phyloP scores from a whole-genome alignment of 2,113 vertebrate species.

The Pseudorhombus dupliciocellatus region DNA sequence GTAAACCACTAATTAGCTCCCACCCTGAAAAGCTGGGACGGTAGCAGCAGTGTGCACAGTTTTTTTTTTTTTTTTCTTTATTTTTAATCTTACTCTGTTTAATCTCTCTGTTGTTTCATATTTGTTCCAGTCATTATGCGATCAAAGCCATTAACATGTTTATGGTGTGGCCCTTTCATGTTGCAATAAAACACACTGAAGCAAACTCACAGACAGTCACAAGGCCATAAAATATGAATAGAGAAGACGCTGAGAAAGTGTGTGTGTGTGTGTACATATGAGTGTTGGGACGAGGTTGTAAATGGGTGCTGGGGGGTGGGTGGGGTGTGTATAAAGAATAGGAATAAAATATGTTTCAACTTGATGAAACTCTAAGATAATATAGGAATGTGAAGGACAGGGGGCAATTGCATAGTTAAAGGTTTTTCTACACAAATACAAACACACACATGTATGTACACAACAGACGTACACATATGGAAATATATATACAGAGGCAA shows the following conservation, averaged over 20 bases:
- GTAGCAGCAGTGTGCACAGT: constrained; percentile 37
- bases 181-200: constrained; percentile 68
- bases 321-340: constrained; percentile 7
- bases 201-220: constrained; percentile 49
- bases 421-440: constrained; percentile 18
- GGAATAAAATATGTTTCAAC: constrained; percentile 43
- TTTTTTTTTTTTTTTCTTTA: background rate
- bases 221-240: constrained; percentile 67
- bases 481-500: constrained; percentile 67
- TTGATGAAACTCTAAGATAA: constrained; percentile 55
- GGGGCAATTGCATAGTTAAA: constrained; percentile 37
- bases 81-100: constrained; percentile 54
- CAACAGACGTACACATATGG: constrained; percentile 31
- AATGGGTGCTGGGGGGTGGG: background rate
- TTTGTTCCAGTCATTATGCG: constrained; percentile 77
- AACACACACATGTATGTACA: constrained; percentile 30
- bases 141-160: constrained; percentile 78
- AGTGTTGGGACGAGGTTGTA: background rate
- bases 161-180: constrained; percentile 70
- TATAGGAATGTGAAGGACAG: constrained; percentile 39
- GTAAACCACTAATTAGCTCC: constrained; percentile 70
- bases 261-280: background rate
- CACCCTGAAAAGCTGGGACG: constrained; percentile 56
- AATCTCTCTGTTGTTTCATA: constrained; percentile 73
- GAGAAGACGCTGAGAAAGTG: constrained; percentile 35